phyloP scores from a whole-genome alignment of 2,113 vertebrate species.

The Chamaetylas fuelleborni region DNA sequence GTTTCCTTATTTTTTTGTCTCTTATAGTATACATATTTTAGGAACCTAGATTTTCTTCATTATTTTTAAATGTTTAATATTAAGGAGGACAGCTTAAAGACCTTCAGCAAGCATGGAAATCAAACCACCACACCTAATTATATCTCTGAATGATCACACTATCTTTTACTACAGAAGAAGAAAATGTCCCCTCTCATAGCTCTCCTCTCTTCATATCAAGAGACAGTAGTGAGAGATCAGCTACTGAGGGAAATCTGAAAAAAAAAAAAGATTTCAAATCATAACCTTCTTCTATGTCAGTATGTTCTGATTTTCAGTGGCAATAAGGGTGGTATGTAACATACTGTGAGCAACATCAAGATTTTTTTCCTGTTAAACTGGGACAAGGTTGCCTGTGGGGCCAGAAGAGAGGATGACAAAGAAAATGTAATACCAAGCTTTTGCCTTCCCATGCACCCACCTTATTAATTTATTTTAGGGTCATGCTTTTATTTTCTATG shows the following conservation, averaged over 20 bases:
- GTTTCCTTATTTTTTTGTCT: neutral
- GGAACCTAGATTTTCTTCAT: neutral
- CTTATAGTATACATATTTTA: neutral
- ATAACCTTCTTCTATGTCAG: neutral
- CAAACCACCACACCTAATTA: neutral
- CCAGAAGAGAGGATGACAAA: neutral
- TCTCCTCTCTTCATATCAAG: neutral
- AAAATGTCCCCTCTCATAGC: neutral
- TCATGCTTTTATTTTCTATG: neutral
- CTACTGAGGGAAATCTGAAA: neutral
- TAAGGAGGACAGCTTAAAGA: neutral
- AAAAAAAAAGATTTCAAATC: neutral
- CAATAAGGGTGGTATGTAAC: neutral
- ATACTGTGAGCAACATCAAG: neutral
- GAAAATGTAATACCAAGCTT: neutral
- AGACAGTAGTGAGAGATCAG: neutral
- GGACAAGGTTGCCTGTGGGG: neutral
- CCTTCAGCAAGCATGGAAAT: neutral
- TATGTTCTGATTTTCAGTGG: neutral
- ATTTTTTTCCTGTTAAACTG: neutral
- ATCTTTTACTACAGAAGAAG: neutral
- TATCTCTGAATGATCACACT: neutral
- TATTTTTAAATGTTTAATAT: neutral
- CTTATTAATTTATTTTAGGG: neutral
- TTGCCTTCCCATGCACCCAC: neutral